A percentile compares a stretch with the other conserved stretches of the same genome.
phyloP scores from a whole-genome alignment of 2,113 vertebrate genomes.

The Brachyhypopomus occidentalis region DNA sequence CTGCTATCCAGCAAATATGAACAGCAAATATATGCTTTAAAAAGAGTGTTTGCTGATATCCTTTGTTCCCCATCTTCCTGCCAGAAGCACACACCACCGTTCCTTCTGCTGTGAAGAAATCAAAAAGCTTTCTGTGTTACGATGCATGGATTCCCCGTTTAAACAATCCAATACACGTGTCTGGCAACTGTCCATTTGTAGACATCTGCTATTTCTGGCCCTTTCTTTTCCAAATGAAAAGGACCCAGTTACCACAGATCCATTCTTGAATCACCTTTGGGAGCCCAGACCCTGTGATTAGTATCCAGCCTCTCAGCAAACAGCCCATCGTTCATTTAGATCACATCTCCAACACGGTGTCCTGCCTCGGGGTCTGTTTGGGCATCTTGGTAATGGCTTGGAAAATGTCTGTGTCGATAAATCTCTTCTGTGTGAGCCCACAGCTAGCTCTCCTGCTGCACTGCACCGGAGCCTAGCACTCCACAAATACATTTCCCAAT shows the following conservation, averaged over 20 bases:
- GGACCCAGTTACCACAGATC: not conserved
- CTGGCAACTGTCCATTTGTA: slow-evolving; percentile 28
- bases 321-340: slow-evolving; percentile 56
- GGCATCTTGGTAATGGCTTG: slow-evolving; percentile 59
- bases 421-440: slow-evolving; percentile 57
- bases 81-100: no score
- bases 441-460: slow-evolving; percentile 52
- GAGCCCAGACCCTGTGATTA: slow-evolving; percentile 50
- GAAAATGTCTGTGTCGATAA: slow-evolving; percentile 67
- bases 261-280: slow-evolving; percentile 15
- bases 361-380: slow-evolving; percentile 59
- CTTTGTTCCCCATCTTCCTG: no score
- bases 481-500: slow-evolving; percentile 59
- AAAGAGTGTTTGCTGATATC: not conserved
- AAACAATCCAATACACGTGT: not conserved
- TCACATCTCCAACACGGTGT: slow-evolving; percentile 53
- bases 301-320: slow-evolving; percentile 55
- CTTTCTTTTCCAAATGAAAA: not conserved
- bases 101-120: not conserved
- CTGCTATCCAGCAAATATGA: no score
- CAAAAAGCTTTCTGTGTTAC: slow-evolving; percentile 4
- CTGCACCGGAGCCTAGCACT: slow-evolving; percentile 47
- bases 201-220: not conserved
- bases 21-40: not conserved
- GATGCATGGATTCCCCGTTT: not conserved